These are phyloP conservation scores for Galaxias olidus DNA, from an alignment of 2,797 vertebrate genomes.

Conservation along the genomic window DNA sequence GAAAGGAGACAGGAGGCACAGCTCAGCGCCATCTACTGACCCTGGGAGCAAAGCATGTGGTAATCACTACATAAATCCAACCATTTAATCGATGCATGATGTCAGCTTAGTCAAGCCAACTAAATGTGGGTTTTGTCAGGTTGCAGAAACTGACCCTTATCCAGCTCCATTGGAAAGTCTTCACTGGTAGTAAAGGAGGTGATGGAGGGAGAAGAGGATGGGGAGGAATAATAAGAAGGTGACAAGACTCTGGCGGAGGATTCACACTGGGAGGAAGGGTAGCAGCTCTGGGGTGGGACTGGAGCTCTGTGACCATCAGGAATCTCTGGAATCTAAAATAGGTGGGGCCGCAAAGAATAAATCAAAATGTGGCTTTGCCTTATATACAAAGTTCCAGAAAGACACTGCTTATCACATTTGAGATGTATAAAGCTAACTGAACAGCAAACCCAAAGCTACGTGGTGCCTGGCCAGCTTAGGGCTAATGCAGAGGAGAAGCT, in stretches of 20 bases:
- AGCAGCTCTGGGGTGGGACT: slow-evolving; percentile 75
- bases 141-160: slow-evolving; percentile 53
- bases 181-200: slow-evolving; percentile 42
- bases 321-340: slow-evolving; percentile 80
- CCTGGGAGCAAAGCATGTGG: slow-evolving; percentile 27
- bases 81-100: too few relatives aligned
- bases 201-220: slow-evolving; percentile 49
- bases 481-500: neutral
- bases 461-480: too few relatives aligned
- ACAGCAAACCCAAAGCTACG: neutral
- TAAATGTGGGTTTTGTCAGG: too few relatives aligned
- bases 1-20: slow-evolving; percentile 69
- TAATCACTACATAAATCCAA: too few relatives aligned
- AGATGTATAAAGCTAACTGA: neutral
- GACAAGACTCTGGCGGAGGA: slow-evolving; percentile 47
- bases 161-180: slow-evolving; percentile 44
- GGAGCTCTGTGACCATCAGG: slow-evolving; percentile 90
- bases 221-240: slow-evolving; percentile 58
- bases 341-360: neutral
- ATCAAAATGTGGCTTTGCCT: neutral
- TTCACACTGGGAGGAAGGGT: slow-evolving; percentile 72
- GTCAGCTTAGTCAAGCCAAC: too few relatives aligned
- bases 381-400: too few relatives aligned
- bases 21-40: slow-evolving; percentile 43
- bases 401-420: too few relatives aligned